Evolutionary conservation across 2,888 invertebrate species (phyloP).

Genomic region (Pseudeuparius sepicola): DNA sequence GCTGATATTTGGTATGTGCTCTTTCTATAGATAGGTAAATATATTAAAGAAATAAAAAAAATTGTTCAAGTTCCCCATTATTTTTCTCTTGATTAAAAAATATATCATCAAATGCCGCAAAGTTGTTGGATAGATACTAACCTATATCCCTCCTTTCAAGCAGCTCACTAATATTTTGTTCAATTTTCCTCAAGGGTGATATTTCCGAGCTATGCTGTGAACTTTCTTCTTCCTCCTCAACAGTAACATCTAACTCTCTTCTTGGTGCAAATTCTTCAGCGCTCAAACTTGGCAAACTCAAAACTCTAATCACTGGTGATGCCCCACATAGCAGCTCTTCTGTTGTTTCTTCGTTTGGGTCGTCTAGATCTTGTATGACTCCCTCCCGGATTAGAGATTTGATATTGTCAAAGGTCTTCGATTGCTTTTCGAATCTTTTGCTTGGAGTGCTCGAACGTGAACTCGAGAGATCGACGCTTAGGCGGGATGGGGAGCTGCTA

Average conservation of each 20-base stretch:
- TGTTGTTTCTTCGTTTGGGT: too few relatives aligned
- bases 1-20: too few relatives aligned
- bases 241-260: constrained; percentile 56
- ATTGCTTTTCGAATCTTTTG: constrained; percentile 49
- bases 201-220: constrained; percentile 52
- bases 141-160: constrained; percentile 41
- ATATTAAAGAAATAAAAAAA: too few relatives aligned
- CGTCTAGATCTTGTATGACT: constrained; percentile 47
- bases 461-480: constrained; percentile 33
- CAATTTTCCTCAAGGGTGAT: constrained; percentile 60
- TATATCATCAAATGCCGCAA: too few relatives aligned
- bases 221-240: constrained; percentile 60
- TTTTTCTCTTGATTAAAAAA: too few relatives aligned
- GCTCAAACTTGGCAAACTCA: constrained; percentile 55
- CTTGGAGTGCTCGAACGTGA: constrained; percentile 42
- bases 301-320: too few relatives aligned
- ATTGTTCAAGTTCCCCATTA: too few relatives aligned
- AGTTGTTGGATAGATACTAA: too few relatives aligned
- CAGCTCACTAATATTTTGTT: constrained; percentile 62
- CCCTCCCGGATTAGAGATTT: constrained; percentile 64
- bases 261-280: constrained; percentile 51
- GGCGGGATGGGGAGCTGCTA: constrained; percentile 34
- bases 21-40: too few relatives aligned
- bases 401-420: constrained; percentile 68
- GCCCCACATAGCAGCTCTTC: too few relatives aligned